A percentile compares a stretch with the other conserved stretches of the same genome.
Evolutionary conservation across 2,797 vertebrate species (phyloP).

Genomic region (Takifugu rubripes): DNA sequence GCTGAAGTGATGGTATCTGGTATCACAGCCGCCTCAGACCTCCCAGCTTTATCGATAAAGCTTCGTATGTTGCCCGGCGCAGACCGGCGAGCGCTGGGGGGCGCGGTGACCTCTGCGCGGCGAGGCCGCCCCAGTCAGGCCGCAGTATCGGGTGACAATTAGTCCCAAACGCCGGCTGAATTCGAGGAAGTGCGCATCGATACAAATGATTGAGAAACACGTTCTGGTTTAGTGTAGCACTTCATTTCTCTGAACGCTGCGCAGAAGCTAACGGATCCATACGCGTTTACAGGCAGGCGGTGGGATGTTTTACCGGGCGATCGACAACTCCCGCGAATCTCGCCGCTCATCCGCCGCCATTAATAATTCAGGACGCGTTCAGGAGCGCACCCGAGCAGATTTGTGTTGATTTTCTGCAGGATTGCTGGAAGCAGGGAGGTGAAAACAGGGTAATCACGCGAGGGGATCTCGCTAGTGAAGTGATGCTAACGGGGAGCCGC

Average conservation of each 20-base stretch:
- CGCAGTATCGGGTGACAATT: constrained; percentile 65
- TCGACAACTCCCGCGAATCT: constrained; percentile 47
- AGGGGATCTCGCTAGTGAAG: constrained; percentile 7
- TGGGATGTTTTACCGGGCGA: constrained; percentile 35
- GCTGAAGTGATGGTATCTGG: constrained; percentile 52
- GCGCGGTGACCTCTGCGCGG: constrained; percentile 57
- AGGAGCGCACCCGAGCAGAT: constrained; percentile 26
- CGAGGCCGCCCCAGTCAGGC: constrained; percentile 16
- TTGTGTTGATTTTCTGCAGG: constrained; percentile 38
- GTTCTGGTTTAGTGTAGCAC: constrained; percentile 54
- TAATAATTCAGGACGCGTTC: constrained; percentile 51
- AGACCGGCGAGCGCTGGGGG: constrained; percentile 41
- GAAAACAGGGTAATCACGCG: constrained; percentile 17
- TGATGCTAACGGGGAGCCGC: not conserved
- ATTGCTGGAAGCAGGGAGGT: constrained; percentile 25
- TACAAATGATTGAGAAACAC: constrained; percentile 60
- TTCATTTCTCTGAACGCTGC: constrained; percentile 53
- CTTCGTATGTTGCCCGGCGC: constrained; percentile 57
- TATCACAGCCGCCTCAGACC: constrained; percentile 50
- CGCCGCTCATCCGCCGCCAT: constrained; percentile 39
- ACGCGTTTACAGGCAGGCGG: constrained; percentile 53
- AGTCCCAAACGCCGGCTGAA: constrained; percentile 55
- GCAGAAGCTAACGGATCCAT: constrained; percentile 33
- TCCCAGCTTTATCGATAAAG: constrained; percentile 60
- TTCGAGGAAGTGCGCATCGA: constrained; percentile 63